Evolutionary conservation across 2,113 vertebrate genomes (phyloP).

Genomic region (Tinamus guttatus): DNA sequence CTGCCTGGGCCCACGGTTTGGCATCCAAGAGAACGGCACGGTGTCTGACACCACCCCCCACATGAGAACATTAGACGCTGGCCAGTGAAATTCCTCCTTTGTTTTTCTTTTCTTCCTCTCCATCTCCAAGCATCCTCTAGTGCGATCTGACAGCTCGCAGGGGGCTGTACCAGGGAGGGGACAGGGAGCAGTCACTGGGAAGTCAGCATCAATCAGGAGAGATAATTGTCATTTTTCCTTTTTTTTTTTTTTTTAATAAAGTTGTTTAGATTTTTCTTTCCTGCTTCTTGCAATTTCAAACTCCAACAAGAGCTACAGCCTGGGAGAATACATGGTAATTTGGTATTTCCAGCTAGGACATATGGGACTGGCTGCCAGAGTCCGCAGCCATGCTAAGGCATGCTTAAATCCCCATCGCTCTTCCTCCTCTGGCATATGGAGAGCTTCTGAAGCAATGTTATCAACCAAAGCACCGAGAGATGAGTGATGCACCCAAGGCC

Average conservation of each 20-base stretch:
- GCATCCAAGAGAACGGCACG: rapidly evolving
- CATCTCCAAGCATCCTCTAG: not conserved
- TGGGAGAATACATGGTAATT: rapidly evolving
- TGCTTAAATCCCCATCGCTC: not conserved
- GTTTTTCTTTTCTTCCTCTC: not conserved
- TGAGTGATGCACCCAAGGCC: not conserved
- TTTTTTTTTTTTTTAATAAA: not conserved
- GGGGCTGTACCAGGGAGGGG: rapidly evolving
- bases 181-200: not conserved
- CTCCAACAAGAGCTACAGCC: not conserved
- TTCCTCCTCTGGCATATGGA: not conserved
- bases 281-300: not conserved
- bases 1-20: not conserved
- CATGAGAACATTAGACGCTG: rapidly evolving
- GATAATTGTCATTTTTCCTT: rapidly evolving
- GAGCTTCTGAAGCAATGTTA: not conserved
- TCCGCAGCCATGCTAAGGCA: rapidly evolving
- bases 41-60: not conserved
- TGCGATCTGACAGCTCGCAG: not conserved
- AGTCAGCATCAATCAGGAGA: not conserved
- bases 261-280: not conserved
- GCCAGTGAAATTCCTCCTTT: not conserved
- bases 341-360: not conserved
- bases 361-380: not conserved
- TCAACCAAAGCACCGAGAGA: not conserved